Percentiles rank a stretch among this genome's conserved stretches.
Conservation (phyloP, 1,140 invertebrate species). For the Drosophila parvula region DNA sequence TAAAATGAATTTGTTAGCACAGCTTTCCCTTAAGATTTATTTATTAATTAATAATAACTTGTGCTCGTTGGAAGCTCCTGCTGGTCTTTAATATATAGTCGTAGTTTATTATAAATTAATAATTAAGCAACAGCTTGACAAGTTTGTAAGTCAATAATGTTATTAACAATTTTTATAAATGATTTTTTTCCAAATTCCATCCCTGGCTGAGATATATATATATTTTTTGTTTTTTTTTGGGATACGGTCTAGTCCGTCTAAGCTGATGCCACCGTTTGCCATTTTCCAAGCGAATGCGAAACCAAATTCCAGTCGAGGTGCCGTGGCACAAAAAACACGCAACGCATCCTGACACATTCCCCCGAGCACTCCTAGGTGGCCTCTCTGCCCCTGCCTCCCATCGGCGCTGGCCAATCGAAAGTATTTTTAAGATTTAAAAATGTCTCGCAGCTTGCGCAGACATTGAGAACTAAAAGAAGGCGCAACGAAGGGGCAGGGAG, state of each 20-base stretch:
- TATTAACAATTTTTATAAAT: too few species aligned
- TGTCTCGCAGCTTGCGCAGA: slow-evolving; percentile 45
- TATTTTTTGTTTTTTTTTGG: slow-evolving; percentile 1
- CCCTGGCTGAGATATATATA: neutral
- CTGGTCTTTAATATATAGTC: neutral
- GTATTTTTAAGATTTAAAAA: slow-evolving; percentile 72
- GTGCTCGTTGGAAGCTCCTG: neutral
- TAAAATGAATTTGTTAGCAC: neutral
- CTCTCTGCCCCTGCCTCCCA: neutral
- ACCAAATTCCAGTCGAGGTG: slow-evolving; percentile 69
- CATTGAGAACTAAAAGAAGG: slow-evolving; percentile 33
- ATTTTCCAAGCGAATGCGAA: slow-evolving; percentile 77
- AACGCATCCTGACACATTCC: slow-evolving; percentile 63
- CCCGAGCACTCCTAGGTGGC: neutral
- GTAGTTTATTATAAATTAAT: neutral
- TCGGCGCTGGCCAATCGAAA: slow-evolving; percentile 35
- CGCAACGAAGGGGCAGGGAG: slow-evolving; percentile 2
- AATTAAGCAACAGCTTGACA: too few species aligned
- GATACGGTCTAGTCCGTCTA: slow-evolving; percentile 30
- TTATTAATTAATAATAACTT: neutral
- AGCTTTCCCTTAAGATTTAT: neutral
- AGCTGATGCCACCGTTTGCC: slow-evolving; percentile 40
- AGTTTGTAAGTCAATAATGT: too few species aligned
- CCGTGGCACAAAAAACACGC: slow-evolving; percentile 68
- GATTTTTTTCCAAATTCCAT: neutral